These are phyloP conservation scores for Eristalis intricaria DNA, from an alignment of 2,888 invertebrate species.

Conservation along the genomic window DNA sequence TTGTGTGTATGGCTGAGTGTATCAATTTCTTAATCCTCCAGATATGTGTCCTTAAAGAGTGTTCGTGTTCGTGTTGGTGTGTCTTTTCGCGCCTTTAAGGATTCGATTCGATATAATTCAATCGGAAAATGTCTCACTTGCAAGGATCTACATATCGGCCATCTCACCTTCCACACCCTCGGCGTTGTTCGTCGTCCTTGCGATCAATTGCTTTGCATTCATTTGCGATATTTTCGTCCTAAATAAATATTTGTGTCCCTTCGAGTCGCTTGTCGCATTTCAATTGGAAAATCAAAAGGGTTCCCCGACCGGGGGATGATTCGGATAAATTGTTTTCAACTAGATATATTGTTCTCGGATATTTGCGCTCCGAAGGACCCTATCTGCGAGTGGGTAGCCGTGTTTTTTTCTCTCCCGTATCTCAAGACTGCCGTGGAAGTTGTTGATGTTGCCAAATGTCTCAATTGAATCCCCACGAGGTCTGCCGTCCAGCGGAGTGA, in stretches of 20 bases:
- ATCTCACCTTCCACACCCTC: background rate
- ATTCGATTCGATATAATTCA: background rate
- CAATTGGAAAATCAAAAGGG: slow-evolving; percentile 40
- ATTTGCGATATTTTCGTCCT: slow-evolving; percentile 28
- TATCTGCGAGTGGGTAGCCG: background rate
- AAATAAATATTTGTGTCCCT: slow-evolving; percentile 46
- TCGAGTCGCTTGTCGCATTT: slow-evolving; percentile 35
- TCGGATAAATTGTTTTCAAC: background rate
- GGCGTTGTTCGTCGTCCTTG: background rate
- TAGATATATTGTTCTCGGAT: slow-evolving; percentile 2
- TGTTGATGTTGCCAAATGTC: background rate
- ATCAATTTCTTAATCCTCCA: background rate
- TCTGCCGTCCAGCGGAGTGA: background rate
- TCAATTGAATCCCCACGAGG: background rate
- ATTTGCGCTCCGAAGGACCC: slow-evolving; percentile 8
- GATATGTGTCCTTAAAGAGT: background rate
- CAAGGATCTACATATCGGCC: background rate
- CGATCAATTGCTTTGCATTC: slow-evolving; percentile 20
- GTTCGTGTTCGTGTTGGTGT: background rate
- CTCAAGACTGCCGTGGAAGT: background rate
- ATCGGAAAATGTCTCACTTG: background rate
- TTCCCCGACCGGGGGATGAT: background rate
- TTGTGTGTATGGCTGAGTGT: background rate
- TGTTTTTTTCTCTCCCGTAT: background rate
- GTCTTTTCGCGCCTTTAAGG: background rate